Evolutionary conservation across 2,113 vertebrate genomes (phyloP), one percentile per base, ranked within the genome.

Genomic region (Blennius ocellaris): DNA sequence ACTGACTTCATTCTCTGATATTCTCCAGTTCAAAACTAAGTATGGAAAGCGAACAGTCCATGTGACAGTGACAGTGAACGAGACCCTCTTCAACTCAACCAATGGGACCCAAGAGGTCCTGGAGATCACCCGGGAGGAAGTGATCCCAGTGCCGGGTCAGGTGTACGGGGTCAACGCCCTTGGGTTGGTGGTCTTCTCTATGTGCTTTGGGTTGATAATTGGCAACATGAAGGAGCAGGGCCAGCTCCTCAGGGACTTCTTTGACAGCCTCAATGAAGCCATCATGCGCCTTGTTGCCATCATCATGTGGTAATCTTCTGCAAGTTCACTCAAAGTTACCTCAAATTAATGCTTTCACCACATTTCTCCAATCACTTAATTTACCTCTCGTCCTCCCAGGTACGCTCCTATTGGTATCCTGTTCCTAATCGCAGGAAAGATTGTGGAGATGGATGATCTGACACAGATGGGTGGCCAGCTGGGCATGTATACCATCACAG

Each of bases 371-470:
- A 3, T 41, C 52, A 75, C n/a, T 3, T 0, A 0, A 7, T 38
- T 1, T 10, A 49, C 16, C 17, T 76, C 7, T 67, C 45, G 54
- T 64, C 30, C 67, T 49, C 45, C 68, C 45, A 99, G 97, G 97
- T 99, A 99, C 10, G 96, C 96, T 51, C 97, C 97, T 0, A 72
- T 99, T 58, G 97, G 97, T 8, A 99, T 99, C 85, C 94, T 99
- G 60, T 99, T 99, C 89, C 81, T 99, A 71, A 98, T 99, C 52
- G 97, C 97, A 59, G 97, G 97, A 40, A 99, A 99, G 90, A 99
- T 99, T 44, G 96, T 99, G 58, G 97, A 99, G 90, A 99, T 99
- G 97, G 97, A 99, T 72, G 97, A 99, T 72, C 95, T 98, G 93
- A 97, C 96, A 1, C 94, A 97, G 71, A 97, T 99, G 4, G 97